Conservation (phyloP, 53 echinoderm and acorn worm species). For the Pentamera pediparva region DNA sequence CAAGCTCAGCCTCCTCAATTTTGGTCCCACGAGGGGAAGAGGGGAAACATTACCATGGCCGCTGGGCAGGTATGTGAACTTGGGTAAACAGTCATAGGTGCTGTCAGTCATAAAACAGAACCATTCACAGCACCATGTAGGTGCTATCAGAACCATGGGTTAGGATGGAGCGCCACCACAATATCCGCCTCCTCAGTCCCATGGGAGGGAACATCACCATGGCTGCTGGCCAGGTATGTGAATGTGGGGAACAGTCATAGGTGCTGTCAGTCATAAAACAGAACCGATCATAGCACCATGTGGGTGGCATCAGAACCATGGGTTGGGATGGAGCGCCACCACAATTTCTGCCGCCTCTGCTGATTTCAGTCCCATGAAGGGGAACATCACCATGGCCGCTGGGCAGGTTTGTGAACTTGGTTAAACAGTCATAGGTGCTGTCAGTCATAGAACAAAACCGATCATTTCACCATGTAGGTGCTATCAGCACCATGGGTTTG, state of each 20-base stretch:
- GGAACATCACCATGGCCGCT: conserved; percentile 73
- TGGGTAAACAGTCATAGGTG: background rate
- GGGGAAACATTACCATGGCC: conserved; percentile 80
- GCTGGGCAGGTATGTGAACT: conserved; percentile 66
- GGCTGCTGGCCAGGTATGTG: conserved; percentile 85
- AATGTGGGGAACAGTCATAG: too few relatives aligned
- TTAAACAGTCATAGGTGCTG: background rate
- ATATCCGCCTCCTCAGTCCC: too few relatives aligned
- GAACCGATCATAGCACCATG: background rate
- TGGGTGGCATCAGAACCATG: too few relatives aligned
- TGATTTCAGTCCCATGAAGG: conserved; percentile 87
- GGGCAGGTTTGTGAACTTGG: conserved; percentile 59
- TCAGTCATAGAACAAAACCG: background rate
- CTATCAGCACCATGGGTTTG: too few relatives aligned
- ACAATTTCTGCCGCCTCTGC: conserved; percentile 69
- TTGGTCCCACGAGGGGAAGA: conserved; percentile 72
- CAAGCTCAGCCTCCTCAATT: conserved; percentile 76
- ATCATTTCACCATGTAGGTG: too few relatives aligned
- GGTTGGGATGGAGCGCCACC: conserved; percentile 84
- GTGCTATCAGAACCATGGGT: too few relatives aligned
- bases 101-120: background rate
- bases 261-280: background rate
- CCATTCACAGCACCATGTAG: background rate
- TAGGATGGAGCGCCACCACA: too few relatives aligned
- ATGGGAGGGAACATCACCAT: conserved; percentile 86